Evolutionary conservation across 2,888 invertebrate species (phyloP).

Genomic region (Fabriciana adippe): DNA sequence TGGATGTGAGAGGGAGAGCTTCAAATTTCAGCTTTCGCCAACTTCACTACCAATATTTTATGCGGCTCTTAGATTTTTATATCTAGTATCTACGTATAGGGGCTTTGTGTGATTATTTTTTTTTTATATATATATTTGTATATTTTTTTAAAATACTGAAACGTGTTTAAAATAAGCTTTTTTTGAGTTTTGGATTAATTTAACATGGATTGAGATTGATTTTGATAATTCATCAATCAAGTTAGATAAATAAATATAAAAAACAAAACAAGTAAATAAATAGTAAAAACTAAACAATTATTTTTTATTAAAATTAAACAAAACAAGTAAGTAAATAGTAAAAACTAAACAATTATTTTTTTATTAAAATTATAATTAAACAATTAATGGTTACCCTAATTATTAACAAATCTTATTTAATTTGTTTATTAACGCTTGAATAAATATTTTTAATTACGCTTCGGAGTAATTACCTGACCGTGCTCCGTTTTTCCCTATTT

Average conservation of each 20-base stretch:
- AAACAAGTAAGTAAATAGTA: no score
- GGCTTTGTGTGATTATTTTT: no score
- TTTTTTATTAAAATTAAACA: not conserved
- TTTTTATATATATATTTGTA: no score
- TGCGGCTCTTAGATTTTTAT: not conserved
- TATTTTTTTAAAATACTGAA: no score
- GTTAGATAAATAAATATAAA: no score
- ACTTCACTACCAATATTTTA: not conserved
- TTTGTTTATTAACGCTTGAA: constrained; percentile 51
- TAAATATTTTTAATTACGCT: constrained; percentile 56
- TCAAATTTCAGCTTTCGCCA: constrained; percentile 17
- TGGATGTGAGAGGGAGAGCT: constrained; percentile 12
- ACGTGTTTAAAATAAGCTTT: no score
- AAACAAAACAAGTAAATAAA: no score
- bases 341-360: no score
- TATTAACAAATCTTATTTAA: constrained; percentile 26
- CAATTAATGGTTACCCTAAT: constrained; percentile 20
- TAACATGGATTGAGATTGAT: no score
- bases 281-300: no score
- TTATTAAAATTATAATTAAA: not conserved
- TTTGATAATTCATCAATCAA: no score
- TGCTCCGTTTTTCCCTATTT: constrained; percentile 30
- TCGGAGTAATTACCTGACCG: constrained; percentile 35
- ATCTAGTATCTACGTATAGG: not conserved
- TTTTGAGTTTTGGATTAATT: no score